Evolutionary conservation across 2,113 vertebrate species (phyloP).

Genomic region (Lethenteron reissneri): DNA sequence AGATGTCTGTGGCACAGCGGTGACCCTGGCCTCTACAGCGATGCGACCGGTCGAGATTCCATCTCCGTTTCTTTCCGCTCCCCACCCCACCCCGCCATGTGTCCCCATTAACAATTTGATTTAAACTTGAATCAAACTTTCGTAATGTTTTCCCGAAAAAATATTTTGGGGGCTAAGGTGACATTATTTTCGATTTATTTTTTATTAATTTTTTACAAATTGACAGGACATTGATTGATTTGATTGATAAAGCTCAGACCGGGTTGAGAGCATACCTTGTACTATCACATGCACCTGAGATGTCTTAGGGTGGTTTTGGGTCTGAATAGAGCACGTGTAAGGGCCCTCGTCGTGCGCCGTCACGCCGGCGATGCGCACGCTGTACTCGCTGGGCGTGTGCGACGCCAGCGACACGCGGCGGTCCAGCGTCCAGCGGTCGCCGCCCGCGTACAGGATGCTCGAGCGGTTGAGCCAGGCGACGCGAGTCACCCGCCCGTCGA

Average conservation of each 20-base stretch:
- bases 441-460: slow-evolving; percentile 61
- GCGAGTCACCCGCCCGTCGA: slow-evolving; percentile 53
- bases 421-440: slow-evolving; percentile 67
- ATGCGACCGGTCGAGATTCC: no score
- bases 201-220: no score
- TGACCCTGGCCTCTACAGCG: no score
- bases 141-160: no score
- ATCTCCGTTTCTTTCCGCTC: no score
- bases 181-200: no score
- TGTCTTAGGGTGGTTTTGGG: slow-evolving; percentile 47
- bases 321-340: slow-evolving; percentile 72
- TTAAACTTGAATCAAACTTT: no score
- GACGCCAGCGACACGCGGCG: slow-evolving; percentile 41
- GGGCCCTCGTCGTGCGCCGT: slow-evolving; percentile 51
- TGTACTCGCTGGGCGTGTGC: slow-evolving; percentile 52
- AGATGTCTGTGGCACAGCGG: no score
- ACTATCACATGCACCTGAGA: slow-evolving; percentile 67
- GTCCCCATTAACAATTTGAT: no score
- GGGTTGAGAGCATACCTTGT: slow-evolving; percentile 34
- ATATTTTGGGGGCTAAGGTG: no score
- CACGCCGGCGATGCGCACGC: slow-evolving; percentile 48
- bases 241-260: not conserved
- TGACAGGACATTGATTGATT: no score
- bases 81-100: no score
- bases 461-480: slow-evolving; percentile 76